A percentile compares a stretch with the other conserved stretches of the same genome.
These are phyloP conservation scores for Dermatophagoides farinae DNA, from an alignment of 1,140 invertebrate species.

Conservation along the genomic window DNA sequence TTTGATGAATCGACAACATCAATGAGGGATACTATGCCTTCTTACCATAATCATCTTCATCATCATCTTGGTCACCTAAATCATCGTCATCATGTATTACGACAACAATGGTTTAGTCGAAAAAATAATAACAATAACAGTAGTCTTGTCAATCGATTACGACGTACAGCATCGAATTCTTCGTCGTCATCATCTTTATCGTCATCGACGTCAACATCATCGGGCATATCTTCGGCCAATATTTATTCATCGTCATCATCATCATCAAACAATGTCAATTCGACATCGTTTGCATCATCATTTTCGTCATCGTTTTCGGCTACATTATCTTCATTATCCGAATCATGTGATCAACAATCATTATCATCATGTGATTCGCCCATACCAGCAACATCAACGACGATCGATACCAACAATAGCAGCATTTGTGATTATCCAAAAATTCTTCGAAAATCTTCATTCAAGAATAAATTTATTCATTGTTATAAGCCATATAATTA, in stretches of 20 bases:
- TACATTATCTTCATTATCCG: slow-evolving; percentile 1
- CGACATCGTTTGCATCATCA: slow-evolving; percentile 3
- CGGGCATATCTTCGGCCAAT: slow-evolving; percentile 2
- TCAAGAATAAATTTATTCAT: background rate
- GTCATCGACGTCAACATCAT: background rate
- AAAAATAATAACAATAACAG: background rate
- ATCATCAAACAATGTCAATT: background rate
- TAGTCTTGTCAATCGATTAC: background rate
- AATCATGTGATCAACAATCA: background rate
- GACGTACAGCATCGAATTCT: slow-evolving; percentile 3
- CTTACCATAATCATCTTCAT: too few species aligned
- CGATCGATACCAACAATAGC: background rate
- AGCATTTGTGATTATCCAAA: background rate
- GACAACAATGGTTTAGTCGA: slow-evolving; percentile 2
- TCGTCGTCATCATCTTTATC: background rate
- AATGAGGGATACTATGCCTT: too few species aligned
- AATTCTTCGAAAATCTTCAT: background rate
- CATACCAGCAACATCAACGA: background rate
- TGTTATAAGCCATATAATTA: slow-evolving; percentile 3
- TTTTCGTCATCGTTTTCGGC: background rate
- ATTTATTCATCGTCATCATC: too few species aligned
- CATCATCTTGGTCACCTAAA: background rate
- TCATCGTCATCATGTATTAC: background rate
- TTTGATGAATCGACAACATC: background rate
- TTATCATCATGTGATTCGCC: too few species aligned